phyloP scores from a whole-genome alignment of 2,888 invertebrate species.

The Pterobdella sp. region DNA sequence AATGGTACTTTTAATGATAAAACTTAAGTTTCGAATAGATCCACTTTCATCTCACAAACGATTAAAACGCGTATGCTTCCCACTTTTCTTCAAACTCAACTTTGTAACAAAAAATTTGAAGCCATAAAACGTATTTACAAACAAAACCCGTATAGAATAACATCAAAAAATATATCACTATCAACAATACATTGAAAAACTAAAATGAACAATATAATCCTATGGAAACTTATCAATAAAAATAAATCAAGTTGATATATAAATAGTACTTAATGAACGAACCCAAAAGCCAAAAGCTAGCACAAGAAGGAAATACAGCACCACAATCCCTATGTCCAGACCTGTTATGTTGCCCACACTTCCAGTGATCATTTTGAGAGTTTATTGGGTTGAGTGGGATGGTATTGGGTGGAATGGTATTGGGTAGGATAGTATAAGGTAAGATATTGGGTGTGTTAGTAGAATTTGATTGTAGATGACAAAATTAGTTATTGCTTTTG shows the following conservation, averaged over 20 bases:
- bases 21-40: too few relatives aligned
- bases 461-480: neutral
- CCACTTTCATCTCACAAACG: too few relatives aligned
- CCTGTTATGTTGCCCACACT: constrained; percentile 29
- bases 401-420: neutral
- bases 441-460: neutral
- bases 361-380: constrained; percentile 16
- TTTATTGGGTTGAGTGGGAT: neutral
- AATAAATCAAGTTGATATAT: too few relatives aligned
- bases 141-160: too few relatives aligned
- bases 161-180: too few relatives aligned
- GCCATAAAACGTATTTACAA: too few relatives aligned
- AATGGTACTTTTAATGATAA: too few relatives aligned
- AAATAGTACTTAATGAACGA: too few relatives aligned
- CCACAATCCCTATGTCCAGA: constrained; percentile 43
- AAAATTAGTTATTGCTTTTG: neutral
- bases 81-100: too few relatives aligned
- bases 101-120: too few relatives aligned
- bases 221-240: neutral
- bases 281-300: constrained; percentile 48
- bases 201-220: constrained; percentile 2
- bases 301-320: constrained; percentile 45
- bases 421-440: neutral
- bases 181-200: neutral
- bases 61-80: too few relatives aligned